Evolutionary conservation across 2,888 invertebrate species (phyloP), one percentile per base, ranked within the genome.

Genomic region (Toxonevra muliebris): DNA sequence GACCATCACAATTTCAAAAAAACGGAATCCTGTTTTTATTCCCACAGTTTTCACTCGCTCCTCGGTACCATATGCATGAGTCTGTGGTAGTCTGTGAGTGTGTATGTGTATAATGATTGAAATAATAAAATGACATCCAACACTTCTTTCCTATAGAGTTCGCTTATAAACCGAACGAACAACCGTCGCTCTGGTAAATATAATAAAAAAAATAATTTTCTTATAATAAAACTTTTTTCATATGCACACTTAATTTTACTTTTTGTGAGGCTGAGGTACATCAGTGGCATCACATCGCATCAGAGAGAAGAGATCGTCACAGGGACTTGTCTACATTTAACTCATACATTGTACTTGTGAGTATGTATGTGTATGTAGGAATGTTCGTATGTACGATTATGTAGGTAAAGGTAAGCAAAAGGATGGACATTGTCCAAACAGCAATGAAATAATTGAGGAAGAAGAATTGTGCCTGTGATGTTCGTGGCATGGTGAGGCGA

Each of bases 101-200:
- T 12, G 13, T 55, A 50, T 66, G 61, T 66, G 63, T 69, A 75
- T 79, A 76, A 76, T 30, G 30, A 30, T 75, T 77, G 76, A 78
- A 81, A 84, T 83, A 85, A 84, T 83, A 82, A 84, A 82, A 85
- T 85, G 85, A 85, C 85, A 85, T 85, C 83, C 85, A 85, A 85
- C 85, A 84, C 85, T 85, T 85, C 82, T 82, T 81, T 79, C 41
- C 41, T 61, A 61, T 61, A 57, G 61, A 61, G 53, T 57, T 45
- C 45, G 54, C 30, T 54, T 20, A 17, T 45, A 12, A 13, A 30
- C 54, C 60, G 65, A 52, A 52, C 66, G 53, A 60, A 60, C 59
- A 59, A 58, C 66, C 54, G 63, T 40, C 66, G 66, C 54, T 66
- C n/a, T 15, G 53, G 20, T 59, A 48, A 50, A 57, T 59, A 53